A percentile compares a stretch with the other conserved stretches of the same genome.
These are phyloP conservation scores for Hirtodrosophila confusa DNA, from an alignment of 2,888 invertebrate species.

Conservation along the genomic window DNA sequence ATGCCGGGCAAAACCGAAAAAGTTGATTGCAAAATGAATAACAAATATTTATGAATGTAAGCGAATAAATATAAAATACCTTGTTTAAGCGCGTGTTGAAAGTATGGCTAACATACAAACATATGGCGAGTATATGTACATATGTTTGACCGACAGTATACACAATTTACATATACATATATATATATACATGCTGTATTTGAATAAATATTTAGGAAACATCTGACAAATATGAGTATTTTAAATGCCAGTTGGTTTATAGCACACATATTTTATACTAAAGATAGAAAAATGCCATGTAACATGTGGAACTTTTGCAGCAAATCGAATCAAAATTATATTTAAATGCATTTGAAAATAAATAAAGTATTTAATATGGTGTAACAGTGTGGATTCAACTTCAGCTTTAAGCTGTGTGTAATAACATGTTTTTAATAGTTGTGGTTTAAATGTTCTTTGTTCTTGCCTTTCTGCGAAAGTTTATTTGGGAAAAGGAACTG, in stretches of 20 bases:
- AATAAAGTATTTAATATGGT: slow-evolving; percentile 47
- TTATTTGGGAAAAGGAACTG: too few species aligned
- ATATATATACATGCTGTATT: slow-evolving; percentile 32
- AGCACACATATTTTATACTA: slow-evolving; percentile 30
- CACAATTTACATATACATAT: slow-evolving; percentile 22
- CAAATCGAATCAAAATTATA: slow-evolving; percentile 67
- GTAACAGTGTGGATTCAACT: not conserved
- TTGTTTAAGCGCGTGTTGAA: slow-evolving; percentile 44
- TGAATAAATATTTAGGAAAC: slow-evolving; percentile 54
- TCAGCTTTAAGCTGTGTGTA: not conserved
- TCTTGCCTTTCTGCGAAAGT: too few species aligned
- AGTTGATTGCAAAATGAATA: slow-evolving; percentile 54
- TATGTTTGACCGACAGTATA: slow-evolving; percentile 21
- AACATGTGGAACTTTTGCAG: slow-evolving; percentile 46
- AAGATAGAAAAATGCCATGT: slow-evolving; percentile 47
- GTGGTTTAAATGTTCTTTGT: not conserved
- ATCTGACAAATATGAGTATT: slow-evolving; percentile 39
- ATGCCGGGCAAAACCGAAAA: slow-evolving; percentile 53
- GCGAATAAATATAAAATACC: slow-evolving; percentile 35
- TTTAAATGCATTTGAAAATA: slow-evolving; percentile 39
- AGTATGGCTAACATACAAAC: slow-evolving; percentile 24
- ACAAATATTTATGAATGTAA: slow-evolving; percentile 56
- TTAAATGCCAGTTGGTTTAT: slow-evolving; percentile 25
- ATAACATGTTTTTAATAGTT: not conserved
- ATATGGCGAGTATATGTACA: slow-evolving; percentile 10